Conservation (phyloP, 2,113 vertebrate species). For the Chamaea fasciata region DNA sequence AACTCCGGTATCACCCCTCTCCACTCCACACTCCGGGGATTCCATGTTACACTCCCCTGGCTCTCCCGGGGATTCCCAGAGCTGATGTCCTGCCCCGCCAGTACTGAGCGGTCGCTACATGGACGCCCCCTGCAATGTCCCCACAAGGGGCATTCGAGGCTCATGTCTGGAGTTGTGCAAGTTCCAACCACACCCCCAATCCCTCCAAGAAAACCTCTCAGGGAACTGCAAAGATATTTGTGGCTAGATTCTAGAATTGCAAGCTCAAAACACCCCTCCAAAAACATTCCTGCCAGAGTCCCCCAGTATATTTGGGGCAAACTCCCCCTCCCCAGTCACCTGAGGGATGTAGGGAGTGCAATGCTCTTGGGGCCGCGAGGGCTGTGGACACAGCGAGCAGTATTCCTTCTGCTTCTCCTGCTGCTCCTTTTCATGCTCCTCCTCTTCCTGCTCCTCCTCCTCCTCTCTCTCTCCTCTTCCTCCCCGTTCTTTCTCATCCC, state of each 20-base stretch:
- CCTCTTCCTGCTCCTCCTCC: not conserved
- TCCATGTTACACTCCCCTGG: no score
- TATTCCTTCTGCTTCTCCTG: rapidly evolving
- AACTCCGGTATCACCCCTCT: not conserved
- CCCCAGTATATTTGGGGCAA: not conserved
- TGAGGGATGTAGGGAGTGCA: not conserved
- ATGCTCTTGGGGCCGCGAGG: no score
- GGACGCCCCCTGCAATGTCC: not conserved
- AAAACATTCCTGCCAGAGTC: not conserved
- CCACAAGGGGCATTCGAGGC: not conserved
- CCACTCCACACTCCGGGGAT: not conserved
- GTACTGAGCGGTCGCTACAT: not conserved
- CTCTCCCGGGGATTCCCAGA: not conserved
- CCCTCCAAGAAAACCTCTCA: not conserved
- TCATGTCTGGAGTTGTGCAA: not conserved
- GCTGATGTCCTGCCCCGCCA: not conserved
- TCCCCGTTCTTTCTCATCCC: not conserved
- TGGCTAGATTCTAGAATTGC: not conserved
- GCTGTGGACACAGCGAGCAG: not conserved
- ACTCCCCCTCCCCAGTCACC: not conserved
- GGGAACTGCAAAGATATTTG: not conserved
- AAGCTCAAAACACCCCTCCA: not conserved
- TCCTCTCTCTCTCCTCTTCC: no score
- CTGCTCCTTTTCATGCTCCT: not conserved
- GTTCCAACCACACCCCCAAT: not conserved